Percentiles rank a stretch among this genome's conserved stretches.
Evolutionary conservation across 2,888 invertebrate genomes (phyloP).

Genomic region (Tigriopus californicus): DNA sequence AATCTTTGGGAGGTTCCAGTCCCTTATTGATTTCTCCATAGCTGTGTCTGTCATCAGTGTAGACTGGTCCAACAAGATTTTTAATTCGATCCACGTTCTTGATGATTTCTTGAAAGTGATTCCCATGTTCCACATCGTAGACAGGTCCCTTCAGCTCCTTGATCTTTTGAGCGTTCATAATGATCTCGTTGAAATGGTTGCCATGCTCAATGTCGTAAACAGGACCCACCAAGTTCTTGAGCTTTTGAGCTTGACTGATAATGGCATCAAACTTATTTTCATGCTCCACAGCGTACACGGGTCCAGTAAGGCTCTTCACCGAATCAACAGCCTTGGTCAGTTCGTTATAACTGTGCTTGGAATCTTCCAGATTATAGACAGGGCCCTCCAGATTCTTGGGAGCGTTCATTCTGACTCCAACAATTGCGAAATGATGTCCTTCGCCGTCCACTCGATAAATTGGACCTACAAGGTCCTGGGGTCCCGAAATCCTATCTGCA

Average conservation of each 20-base stretch:
- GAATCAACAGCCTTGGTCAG: conserved; percentile 1
- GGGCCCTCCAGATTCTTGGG: conserved; percentile 10
- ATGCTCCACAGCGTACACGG: conserved; percentile 1
- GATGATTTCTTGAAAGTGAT: conserved; percentile 10
- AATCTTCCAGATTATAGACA: conserved; percentile 9
- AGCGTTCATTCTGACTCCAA: not conserved
- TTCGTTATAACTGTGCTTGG: conserved; percentile 8
- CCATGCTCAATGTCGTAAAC: conserved; percentile 5
- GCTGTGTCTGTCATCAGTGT: conserved; percentile 5
- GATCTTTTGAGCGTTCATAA: not conserved
- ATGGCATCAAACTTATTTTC: conserved; percentile 2
- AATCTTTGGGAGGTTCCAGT: not conserved
- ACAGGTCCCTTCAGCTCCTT: conserved; percentile 10
- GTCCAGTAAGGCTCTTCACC: conserved; percentile 1
- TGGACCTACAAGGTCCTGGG: conserved; percentile 8
- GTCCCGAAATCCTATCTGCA: not conserved
- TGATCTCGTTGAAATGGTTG: not conserved
- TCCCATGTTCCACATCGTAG: conserved; percentile 2
- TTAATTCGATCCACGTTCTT: conserved; percentile 4
- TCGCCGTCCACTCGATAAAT: conserved; percentile 10
- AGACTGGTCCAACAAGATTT: conserved; percentile 5
- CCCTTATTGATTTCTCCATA: conserved; percentile 6
- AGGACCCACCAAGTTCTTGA: conserved; percentile 11
- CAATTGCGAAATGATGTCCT: conserved; percentile 7
- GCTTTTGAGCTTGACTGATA: not conserved